Evolutionary conservation across 2,888 invertebrate genomes (phyloP).

Genomic region (Drosophila affinis): DNA sequence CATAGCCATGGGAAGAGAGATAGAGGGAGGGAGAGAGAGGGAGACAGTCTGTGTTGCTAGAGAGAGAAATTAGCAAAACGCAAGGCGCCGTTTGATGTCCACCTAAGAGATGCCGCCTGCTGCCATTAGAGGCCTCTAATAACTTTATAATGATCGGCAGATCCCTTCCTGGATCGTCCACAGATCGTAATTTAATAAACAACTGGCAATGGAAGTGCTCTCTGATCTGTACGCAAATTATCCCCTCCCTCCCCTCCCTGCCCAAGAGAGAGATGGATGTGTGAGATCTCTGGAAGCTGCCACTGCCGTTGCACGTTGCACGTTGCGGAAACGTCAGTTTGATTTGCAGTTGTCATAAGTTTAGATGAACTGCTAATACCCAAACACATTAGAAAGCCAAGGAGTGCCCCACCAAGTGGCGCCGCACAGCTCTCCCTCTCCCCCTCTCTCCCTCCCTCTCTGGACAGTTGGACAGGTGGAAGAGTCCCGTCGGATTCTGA

Average conservation of each 20-base stretch:
- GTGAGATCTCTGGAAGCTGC: neutral
- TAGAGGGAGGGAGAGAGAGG: neutral
- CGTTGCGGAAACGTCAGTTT: conserved; percentile 79
- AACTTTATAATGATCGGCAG: conserved; percentile 72
- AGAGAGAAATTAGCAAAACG: conserved; percentile 24
- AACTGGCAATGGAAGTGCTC: conserved; percentile 36
- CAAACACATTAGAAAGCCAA: conserved; percentile 76
- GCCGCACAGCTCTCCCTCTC: conserved; percentile 2
- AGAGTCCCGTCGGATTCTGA: conserved; percentile 22
- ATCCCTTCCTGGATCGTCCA: conserved; percentile 58
- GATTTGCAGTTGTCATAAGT: conserved; percentile 80
- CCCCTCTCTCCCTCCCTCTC: neutral
- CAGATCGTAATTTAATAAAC: conserved; percentile 73
- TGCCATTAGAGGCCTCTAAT: conserved; percentile 65
- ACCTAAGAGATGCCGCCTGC: conserved; percentile 6
- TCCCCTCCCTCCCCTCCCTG: neutral
- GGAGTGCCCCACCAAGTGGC: conserved; percentile 11
- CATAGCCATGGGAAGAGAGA: neutral
- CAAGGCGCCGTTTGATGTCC: conserved; percentile 29
- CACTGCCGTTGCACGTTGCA: conserved; percentile 10
- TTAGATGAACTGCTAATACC: conserved; percentile 79
- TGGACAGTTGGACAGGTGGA: conserved; percentile 36
- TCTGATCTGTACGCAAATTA: conserved; percentile 56
- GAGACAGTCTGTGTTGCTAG: conserved; percentile 5
- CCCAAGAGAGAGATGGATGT: neutral